Conservation (phyloP, 2,888 invertebrate genomes). For the Empis livida region DNA sequence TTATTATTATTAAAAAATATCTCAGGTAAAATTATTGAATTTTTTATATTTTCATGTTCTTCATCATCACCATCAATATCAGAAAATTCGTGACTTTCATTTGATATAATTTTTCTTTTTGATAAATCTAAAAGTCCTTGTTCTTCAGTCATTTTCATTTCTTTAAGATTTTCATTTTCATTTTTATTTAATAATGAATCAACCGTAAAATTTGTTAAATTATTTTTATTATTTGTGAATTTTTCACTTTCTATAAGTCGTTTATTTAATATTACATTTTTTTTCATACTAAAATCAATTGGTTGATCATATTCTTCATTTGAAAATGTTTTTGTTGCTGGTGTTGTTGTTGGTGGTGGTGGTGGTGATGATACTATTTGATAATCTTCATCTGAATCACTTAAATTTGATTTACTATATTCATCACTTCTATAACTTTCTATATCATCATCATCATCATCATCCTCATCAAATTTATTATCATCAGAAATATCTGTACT, state of each 20-base stretch:
- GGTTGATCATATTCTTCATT: constrained; percentile 20
- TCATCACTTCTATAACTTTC: constrained; percentile 17
- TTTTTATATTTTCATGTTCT: not conserved
- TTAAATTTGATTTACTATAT: constrained; percentile 10
- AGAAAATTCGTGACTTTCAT: not conserved
- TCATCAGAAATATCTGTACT: not conserved
- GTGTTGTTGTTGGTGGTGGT: too few species aligned
- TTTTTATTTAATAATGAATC: not conserved
- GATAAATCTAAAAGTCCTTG: constrained; percentile 4
- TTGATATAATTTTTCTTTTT: not conserved
- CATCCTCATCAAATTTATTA: not conserved
- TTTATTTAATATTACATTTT: constrained; percentile 14
- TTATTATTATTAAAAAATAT: not conserved
- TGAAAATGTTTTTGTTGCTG: not conserved
- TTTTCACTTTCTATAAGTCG: not conserved
- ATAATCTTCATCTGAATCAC: constrained; percentile 14
- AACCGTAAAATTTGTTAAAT: constrained; percentile 4
- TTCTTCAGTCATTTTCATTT: not conserved
- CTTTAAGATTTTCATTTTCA: not conserved
- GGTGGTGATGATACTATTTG: too few species aligned
- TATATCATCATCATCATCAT: constrained; percentile 17
- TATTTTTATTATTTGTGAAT: not conserved
- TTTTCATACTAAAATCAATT: constrained; percentile 30
- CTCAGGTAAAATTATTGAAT: not conserved
- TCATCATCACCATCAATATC: not conserved